Evolutionary conservation across 2,888 invertebrate species (phyloP), one percentile per base, ranked within the genome.

Genomic region (Alviniconcha strummeri): DNA sequence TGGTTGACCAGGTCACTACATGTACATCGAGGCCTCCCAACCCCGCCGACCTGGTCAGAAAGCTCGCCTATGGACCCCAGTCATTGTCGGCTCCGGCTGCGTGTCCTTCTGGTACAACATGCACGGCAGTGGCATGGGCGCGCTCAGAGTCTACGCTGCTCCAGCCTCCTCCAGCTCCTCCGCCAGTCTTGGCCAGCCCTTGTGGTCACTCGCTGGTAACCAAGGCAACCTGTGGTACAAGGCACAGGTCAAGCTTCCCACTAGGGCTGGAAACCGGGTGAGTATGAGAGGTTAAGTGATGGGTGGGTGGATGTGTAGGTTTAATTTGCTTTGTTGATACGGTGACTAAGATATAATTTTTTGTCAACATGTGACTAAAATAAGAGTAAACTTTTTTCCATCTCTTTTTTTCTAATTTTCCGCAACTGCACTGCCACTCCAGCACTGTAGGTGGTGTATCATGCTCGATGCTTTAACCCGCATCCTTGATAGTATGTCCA

Each of bases 51-150:
- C 71, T 4, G 90, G 90, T 7, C 81, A 88, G 83, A 90, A 87
- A 80, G 91, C 92, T 7, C 87, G 90, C 17, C 83, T 92, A 11
- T 86, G 90, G 85, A 92, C 92, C 81, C 84, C n/a, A 64, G 84
- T 17, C 91, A 90, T 78, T 60, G 79, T 83, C 0, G 80, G 86
- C 90, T 91, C 83, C 1, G 86, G 88, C n/a, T 93, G 93, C 85
- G 83, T 93, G 71, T 88, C 90, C 56, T 92, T 93, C 88, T 93
- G 91, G 91, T 92, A 92, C 83, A 89, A 91, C 88, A 92, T 92
- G 92, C 89, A 91, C 86, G 92, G 93, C n/a, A 55, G 83, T n/a
- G 87, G 87, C 71, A 91, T 93, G 89, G 92, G 91, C 4, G 89
- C 87, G 1, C 87, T 92, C 9, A 88, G 87, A 67, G 86, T 90